phyloP scores from a whole-genome alignment of 2,888 invertebrate genomes.

The Blastobasis adustella region DNA sequence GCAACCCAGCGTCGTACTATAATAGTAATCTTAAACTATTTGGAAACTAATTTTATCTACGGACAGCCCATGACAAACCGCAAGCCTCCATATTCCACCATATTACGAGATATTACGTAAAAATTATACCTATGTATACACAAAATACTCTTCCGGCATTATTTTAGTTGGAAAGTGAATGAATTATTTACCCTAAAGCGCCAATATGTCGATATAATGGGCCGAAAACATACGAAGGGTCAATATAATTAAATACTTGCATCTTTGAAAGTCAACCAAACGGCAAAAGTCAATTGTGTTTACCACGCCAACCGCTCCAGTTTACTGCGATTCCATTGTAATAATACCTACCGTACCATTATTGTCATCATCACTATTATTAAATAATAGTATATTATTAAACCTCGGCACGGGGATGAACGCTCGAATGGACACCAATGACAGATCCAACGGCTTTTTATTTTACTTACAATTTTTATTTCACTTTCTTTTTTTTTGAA shows the following conservation, averaged over 20 bases:
- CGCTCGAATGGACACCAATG: slow-evolving; percentile 63
- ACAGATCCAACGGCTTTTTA: slow-evolving; percentile 52
- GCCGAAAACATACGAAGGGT: slow-evolving; percentile 52
- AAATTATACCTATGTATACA: too few species aligned
- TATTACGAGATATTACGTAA: too few species aligned
- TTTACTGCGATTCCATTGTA: slow-evolving; percentile 54
- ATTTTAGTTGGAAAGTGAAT: too few species aligned
- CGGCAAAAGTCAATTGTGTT: slow-evolving; percentile 71
- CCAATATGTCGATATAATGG: slow-evolving; percentile 45
- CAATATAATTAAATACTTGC: slow-evolving; percentile 58
- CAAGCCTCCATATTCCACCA: too few species aligned
- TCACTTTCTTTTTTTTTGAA: slow-evolving; percentile 21
- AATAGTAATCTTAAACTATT: too few species aligned
- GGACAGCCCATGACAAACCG: too few species aligned
- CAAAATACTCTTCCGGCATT: too few species aligned
- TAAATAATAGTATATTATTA: slow-evolving; percentile 58
- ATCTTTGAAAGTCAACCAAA: slow-evolving; percentile 64
- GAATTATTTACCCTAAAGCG: slow-evolving; percentile 6
- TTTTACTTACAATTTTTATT: slow-evolving; percentile 21
- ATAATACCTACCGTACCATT: slow-evolving; percentile 29
- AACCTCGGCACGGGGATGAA: slow-evolving; percentile 57
- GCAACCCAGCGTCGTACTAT: too few species aligned
- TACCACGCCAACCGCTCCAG: slow-evolving; percentile 38
- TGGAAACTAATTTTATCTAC: too few species aligned
- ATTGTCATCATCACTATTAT: slow-evolving; percentile 58